Base-by-base conservation (phyloP, 2,888 invertebrate genomes). In the Macropis europaea region DNA sequence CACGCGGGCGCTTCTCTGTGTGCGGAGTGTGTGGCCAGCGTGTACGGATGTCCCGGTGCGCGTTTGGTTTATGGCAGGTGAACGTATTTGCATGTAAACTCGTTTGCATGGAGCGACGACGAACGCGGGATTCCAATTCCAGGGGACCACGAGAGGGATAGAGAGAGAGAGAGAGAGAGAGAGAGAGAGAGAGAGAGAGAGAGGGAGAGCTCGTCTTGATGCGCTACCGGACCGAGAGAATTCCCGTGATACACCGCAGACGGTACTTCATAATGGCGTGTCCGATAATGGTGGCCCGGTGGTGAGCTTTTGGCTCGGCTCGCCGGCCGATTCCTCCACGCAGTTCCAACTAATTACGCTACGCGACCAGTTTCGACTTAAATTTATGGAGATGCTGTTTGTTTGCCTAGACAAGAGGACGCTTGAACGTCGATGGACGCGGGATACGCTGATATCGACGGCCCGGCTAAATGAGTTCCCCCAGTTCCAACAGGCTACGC, bases 71-170 rank as follows among this genome's bases (percentile, higher is more conserved):
- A 79, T 64, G 79, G 66, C 79, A 60, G 67, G 64, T 67, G 66
- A 74, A 68, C 66, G 79, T 74, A 79, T 79, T 79, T 81, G 78
- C 81, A 81, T 81, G 78, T 71, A 81, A 79, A 79, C 78, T 81
- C 74, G 81, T 71, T 79, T 81, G 71, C 73, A 68, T 63, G 57
- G 48, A 45, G 63, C 63, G 38, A 50, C 59, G 67, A 74, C 60
- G 74, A 69, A 76, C 74, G 54, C 28, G 38, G 73, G 70, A 74
- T 77, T 74, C 68, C 74, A 79, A 81, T 81, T 71, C 53, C 81
- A 56, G 47, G 47, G 67, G 57, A 69, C 73, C 73, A 38, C 68
- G 63, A 54, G 26, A 26, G n/a, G n/a, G n/a, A n/a, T n/a, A n/a
- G n/a, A n/a, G n/a, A n/a, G n/a, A n/a, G n/a, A n/a, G n/a, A n/a